A percentile compares a stretch with the other conserved stretches of the same genome.
Conservation (phyloP, 2,113 vertebrate species). For the Galeopterus variegatus region DNA sequence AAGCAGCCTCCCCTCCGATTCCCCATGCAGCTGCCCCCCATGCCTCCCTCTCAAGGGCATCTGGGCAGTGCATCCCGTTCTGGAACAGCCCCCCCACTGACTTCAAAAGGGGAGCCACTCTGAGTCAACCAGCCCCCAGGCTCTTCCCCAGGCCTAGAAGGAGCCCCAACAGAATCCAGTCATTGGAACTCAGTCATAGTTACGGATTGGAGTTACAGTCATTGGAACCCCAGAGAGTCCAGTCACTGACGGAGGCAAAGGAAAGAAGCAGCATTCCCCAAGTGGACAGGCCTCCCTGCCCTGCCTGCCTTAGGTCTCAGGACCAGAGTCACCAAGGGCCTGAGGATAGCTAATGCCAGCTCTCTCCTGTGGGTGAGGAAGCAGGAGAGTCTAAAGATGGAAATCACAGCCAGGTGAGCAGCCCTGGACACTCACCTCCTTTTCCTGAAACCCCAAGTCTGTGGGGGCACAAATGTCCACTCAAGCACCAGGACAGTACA, state of each 20-base stretch:
- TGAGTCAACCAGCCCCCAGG: not conserved
- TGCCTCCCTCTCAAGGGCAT: not conserved
- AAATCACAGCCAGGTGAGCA: not conserved
- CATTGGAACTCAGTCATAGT: not conserved
- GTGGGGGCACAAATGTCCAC: not conserved
- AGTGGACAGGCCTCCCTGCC: not conserved
- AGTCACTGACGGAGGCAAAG: not conserved
- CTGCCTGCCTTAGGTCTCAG: too few species aligned
- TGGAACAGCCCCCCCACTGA: not conserved
- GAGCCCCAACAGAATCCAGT: not conserved
- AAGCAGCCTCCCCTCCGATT: not conserved
- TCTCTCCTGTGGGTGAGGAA: not conserved
- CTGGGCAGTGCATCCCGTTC: not conserved
- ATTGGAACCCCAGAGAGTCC: not conserved
- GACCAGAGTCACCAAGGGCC: not conserved
- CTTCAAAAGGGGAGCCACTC: not conserved
- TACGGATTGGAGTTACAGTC: too few species aligned
- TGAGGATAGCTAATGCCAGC: not conserved
- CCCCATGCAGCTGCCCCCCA: not conserved
- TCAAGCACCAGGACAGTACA: not conserved
- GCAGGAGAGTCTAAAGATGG: not conserved
- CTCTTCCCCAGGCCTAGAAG: not conserved
- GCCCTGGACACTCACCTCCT: not conserved
- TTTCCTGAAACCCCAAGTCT: not conserved
- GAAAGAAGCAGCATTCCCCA: not conserved